A percentile compares a stretch with the other conserved stretches of the same genome.
Evolutionary conservation across 2,113 vertebrate species (phyloP).

Genomic region (Hylia prasina): DNA sequence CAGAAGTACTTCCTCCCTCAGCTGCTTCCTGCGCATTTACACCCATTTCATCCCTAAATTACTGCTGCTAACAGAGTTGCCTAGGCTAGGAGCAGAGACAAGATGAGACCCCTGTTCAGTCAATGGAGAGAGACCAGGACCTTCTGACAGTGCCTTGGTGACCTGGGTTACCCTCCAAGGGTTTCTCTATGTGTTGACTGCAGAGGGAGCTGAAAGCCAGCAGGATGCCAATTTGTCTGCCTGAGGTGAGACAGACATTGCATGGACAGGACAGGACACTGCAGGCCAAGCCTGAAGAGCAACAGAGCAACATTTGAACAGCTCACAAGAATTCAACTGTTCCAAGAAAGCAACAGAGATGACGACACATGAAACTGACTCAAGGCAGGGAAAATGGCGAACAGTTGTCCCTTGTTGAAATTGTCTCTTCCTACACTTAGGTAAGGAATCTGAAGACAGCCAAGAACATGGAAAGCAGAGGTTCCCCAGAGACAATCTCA

Average conservation of each 20-base stretch:
- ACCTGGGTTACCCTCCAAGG: neutral
- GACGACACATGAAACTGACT: neutral
- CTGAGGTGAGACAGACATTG: neutral
- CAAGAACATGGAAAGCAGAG: neutral
- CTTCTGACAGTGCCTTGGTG: neutral
- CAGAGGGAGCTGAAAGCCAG: conserved; percentile 61
- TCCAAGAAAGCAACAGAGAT: neutral
- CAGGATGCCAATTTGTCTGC: neutral
- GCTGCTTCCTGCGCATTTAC: neutral
- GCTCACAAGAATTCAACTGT: neutral
- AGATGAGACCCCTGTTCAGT: neutral
- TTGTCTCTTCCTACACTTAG: neutral
- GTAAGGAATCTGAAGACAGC: neutral
- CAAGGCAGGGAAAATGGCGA: accelerated
- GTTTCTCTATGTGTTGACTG: conserved; percentile 36
- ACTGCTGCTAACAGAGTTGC: neutral
- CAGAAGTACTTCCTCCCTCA: neutral
- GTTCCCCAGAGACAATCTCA: neutral
- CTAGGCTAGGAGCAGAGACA: neutral
- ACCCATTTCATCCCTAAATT: neutral
- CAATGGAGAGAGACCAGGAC: neutral
- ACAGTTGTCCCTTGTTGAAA: neutral
- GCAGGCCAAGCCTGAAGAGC: neutral
- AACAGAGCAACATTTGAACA: neutral
- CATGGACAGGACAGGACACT: neutral